Base-by-base conservation (phyloP, 2,888 invertebrate species). In the Microplitis deprimator region DNA sequence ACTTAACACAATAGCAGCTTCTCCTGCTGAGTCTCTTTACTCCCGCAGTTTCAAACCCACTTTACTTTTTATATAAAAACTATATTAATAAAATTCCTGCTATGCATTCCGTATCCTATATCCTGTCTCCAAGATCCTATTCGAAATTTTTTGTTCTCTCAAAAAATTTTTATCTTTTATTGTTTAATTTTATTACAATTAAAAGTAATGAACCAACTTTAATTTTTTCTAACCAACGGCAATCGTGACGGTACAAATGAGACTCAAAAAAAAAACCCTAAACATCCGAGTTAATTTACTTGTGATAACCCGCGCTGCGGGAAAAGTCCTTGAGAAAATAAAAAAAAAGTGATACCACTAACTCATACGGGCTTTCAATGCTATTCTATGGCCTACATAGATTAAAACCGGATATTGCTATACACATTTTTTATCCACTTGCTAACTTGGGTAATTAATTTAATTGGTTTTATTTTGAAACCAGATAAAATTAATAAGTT, bases 291-390 rank as follows among this genome's bases (percentile, higher is more conserved):
- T 62, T 38, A 73, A 75, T 50, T 73, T 17, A 70, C 59, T 29
- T 4, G 41, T 1, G 13, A 6, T 62, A 40, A 65, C 16, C 38
- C 16, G 50, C 5, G 50, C 83, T 81, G 85, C 83, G 83, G 83
- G 84, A 82, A 81, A 69, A 65, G 59, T 83, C 88, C 88, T 88
- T 88, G 88, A 77, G 76, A 76, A 81, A 10, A 50, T n/a, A 50
- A 10, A 13, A 50, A 50, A 85, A 88, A 88, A 87, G 88, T 87
- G 85, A 87, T 85, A 84, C 68, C 62, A 74, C 70, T 71, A 60
- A 77, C 79, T 81, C 83, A 89, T 89, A 88, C 86, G 89, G 89
- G 89, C 82, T 84, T 82, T 80, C 83, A 86, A 87, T 88, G 87
- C 76, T 75, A 71, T 68, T 50, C 67, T 79, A 72, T 84, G 86